Conservation (phyloP, 2,797 vertebrate genomes). For the Microcaecilia unicolor region DNA sequence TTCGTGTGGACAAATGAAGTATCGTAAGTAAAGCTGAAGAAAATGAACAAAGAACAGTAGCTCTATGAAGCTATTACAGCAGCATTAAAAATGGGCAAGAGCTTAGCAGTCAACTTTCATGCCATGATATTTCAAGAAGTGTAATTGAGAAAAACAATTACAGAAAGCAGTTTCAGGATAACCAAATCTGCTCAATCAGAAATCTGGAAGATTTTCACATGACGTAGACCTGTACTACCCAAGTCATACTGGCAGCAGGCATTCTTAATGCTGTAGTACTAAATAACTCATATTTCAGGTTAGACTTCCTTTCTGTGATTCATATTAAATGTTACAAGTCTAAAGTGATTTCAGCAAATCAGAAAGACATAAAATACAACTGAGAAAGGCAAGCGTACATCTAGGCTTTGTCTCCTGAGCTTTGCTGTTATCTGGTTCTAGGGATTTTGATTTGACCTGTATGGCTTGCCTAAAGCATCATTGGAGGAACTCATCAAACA, state of each 20-base stretch:
- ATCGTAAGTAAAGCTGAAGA: fast-evolving
- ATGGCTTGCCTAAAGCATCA: background rate
- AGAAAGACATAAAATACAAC: conserved; percentile 8
- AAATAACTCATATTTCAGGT: conserved; percentile 14
- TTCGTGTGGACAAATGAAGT: background rate
- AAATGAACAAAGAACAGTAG: fast-evolving
- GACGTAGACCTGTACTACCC: background rate
- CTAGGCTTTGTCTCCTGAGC: background rate
- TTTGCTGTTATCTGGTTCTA: conserved; percentile 4
- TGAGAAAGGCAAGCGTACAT: conserved; percentile 9
- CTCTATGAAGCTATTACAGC: background rate
- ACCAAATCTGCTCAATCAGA: background rate
- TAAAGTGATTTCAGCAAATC: conserved; percentile 15
- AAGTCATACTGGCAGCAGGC: conserved; percentile 1
- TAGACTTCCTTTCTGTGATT: conserved; percentile 1
- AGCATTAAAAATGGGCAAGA: background rate
- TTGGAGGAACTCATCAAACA: background rate
- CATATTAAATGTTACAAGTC: conserved; percentile 6
- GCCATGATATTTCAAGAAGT: background rate
- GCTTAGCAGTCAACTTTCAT: background rate
- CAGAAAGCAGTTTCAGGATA: background rate
- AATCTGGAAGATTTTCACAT: conserved; percentile 5
- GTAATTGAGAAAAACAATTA: background rate
- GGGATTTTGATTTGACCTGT: conserved; percentile 1
- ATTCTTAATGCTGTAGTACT: conserved; percentile 2